phyloP scores from a whole-genome alignment of 2,797 vertebrate genomes.

The Diglossa cyanea region DNA sequence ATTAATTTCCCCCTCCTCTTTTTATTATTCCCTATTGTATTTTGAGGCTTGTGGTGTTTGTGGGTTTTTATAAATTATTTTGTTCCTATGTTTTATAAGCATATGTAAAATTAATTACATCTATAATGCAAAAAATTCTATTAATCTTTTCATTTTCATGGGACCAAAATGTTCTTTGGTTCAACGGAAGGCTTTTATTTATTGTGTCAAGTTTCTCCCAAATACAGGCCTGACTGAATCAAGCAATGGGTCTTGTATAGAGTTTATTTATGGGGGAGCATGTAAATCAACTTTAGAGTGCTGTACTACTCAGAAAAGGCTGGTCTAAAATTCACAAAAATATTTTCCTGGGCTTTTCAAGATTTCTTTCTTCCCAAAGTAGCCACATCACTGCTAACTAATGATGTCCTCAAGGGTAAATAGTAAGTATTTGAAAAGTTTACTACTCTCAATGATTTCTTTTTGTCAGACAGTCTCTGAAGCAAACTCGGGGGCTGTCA shows the following conservation, averaged over 20 bases:
- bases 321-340: background rate
- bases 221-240: background rate
- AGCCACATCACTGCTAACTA: background rate
- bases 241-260: background rate
- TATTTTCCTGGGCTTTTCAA: background rate
- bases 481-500: background rate
- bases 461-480: background rate
- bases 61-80: background rate
- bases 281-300: background rate
- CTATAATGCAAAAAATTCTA: background rate
- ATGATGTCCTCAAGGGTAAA: background rate
- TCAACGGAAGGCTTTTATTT: background rate
- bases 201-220: background rate
- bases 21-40: background rate
- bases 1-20: accelerated
- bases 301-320: background rate
- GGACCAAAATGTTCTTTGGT: background rate
- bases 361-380: background rate
- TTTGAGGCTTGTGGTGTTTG: background rate
- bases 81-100: background rate
- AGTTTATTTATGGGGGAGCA: background rate
- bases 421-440: background rate
- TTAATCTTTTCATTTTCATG: background rate
- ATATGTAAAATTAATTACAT: background rate
- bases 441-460: background rate